Evolutionary conservation across 2,888 invertebrate species (phyloP).

Genomic region (Panzeria rudis): DNA sequence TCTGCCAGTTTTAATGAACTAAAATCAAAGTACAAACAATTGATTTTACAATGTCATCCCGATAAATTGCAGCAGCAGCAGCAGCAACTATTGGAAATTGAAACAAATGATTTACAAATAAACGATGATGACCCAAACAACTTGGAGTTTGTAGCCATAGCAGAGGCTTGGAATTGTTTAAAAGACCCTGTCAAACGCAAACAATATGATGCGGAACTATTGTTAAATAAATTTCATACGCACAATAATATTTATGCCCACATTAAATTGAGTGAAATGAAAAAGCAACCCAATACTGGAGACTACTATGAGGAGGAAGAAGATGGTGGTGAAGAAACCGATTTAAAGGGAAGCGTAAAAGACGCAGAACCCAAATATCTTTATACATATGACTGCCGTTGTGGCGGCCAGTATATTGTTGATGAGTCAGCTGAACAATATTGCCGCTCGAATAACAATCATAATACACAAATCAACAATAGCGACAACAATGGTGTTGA

Average conservation of each 20-base stretch:
- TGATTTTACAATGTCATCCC: slow-evolving; percentile 83
- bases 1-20: slow-evolving; percentile 79
- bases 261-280: slow-evolving; percentile 84
- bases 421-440: slow-evolving; percentile 78
- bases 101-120: slow-evolving; percentile 44
- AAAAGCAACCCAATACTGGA: slow-evolving; percentile 71
- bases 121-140: slow-evolving; percentile 52
- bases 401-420: slow-evolving; percentile 86
- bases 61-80: slow-evolving; percentile 79
- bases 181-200: slow-evolving; percentile 86
- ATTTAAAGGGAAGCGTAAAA: slow-evolving; percentile 12
- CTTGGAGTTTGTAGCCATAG: slow-evolving; percentile 85
- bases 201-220: slow-evolving; percentile 87
- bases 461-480: slow-evolving; percentile 56
- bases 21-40: slow-evolving; percentile 82
- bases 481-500: slow-evolving; percentile 39
- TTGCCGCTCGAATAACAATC: slow-evolving; percentile 58
- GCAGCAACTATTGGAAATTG: slow-evolving; percentile 54
- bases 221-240: slow-evolving; percentile 86
- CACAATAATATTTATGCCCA: slow-evolving; percentile 85
- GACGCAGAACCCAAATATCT: slow-evolving; percentile 55
- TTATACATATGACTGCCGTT: slow-evolving; percentile 87
- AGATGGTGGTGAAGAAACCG: slow-evolving; percentile 50
- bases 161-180: slow-evolving; percentile 89
- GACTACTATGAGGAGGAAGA: slow-evolving; percentile 33